Percentiles rank a stretch among this genome's conserved stretches.
Conservation (phyloP, 1,140 invertebrate genomes). For the Drosophila mayri region DNA sequence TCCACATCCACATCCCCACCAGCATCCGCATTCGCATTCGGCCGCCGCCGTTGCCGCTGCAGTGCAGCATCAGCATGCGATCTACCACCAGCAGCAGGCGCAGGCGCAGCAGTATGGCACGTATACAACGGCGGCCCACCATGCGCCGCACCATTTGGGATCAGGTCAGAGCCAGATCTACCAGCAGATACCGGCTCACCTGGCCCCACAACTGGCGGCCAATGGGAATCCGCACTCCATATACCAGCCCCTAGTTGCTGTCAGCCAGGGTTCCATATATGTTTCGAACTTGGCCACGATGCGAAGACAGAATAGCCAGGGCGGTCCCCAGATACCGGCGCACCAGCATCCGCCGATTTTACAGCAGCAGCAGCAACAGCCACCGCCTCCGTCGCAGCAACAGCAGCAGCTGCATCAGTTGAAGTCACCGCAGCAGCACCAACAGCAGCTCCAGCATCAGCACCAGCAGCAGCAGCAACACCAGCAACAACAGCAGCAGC, state of each 20-base stretch:
- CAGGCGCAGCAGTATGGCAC: conserved; percentile 77
- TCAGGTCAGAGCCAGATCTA: conserved; percentile 80
- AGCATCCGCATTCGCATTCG: conserved; percentile 81
- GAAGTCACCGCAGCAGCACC: conserved; percentile 65
- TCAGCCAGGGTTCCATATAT: conserved; percentile 80
- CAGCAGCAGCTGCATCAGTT: conserved; percentile 75
- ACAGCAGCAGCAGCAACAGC: conserved; percentile 65
- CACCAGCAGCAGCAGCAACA: conserved; percentile 41
- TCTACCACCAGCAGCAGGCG: conserved; percentile 82
- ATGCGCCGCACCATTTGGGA: conserved; percentile 75
- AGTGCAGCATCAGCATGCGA: conserved; percentile 81
- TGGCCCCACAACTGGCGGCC: conserved; percentile 65
- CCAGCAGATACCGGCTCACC: conserved; percentile 81
- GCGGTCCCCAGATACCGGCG: conserved; percentile 70
- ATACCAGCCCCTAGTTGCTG: conserved; percentile 80
- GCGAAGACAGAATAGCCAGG: conserved; percentile 80
- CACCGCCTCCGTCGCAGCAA: conserved; percentile 60
- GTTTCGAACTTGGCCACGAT: conserved; percentile 82
- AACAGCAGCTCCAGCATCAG: conserved; percentile 41
- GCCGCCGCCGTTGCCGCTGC: conserved; percentile 78
- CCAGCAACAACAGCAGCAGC: conserved; percentile 34
- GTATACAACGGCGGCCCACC: conserved; percentile 77
- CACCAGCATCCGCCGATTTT: conserved; percentile 62
- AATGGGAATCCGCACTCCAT: conserved; percentile 84
- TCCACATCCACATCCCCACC: conserved; percentile 80